phyloP scores from a whole-genome alignment of 2,113 vertebrate species.

The Maccullochella peelii region DNA sequence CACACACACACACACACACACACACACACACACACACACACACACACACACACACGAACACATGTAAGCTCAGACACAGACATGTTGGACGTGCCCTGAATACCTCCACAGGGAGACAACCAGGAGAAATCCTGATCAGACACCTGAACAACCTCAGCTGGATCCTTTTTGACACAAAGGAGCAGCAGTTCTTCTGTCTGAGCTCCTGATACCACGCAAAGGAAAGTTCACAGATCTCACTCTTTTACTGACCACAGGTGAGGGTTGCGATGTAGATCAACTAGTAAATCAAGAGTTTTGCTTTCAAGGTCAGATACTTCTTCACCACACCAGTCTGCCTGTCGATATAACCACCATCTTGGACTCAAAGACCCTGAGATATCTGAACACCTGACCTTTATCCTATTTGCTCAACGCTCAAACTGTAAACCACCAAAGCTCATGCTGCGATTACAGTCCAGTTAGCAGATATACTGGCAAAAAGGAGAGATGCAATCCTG shows the following conservation, averaged over 20 bases:
- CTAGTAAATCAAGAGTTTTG: no score
- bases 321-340: no score
- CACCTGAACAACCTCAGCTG: neutral
- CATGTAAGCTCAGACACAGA: slow-evolving; percentile 23
- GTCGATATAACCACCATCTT: neutral
- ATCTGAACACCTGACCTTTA: neutral
- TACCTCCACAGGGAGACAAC: slow-evolving; percentile 4
- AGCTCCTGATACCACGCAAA: neutral
- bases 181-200: slow-evolving; percentile 1
- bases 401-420: neutral
- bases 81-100: slow-evolving; percentile 9
- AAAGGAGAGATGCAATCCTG: neutral
- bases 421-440: neutral
- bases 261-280: no score
- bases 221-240: no score
- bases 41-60: neutral
- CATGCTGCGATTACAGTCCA: neutral
- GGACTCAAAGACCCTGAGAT: neutral
- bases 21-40: no score
- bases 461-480: neutral
- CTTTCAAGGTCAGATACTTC: no score
- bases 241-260: no score
- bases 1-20: neutral
- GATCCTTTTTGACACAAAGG: neutral
- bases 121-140: slow-evolving; percentile 9